Evolutionary conservation across 23 tunicate species (phyloP).

Genomic region (Phallusia fumigata): DNA sequence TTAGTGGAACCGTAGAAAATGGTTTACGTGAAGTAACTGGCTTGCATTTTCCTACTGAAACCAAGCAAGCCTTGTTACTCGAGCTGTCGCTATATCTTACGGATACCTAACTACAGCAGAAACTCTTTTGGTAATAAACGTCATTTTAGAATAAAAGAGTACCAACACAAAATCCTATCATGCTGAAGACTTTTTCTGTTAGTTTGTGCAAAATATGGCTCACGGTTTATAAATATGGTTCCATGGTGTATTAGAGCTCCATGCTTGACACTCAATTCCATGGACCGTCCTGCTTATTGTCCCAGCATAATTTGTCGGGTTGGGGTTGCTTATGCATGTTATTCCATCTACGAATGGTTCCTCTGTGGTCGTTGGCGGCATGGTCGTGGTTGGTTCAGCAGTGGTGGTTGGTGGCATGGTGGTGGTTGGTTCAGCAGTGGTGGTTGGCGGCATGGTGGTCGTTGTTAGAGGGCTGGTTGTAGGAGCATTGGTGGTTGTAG

Average conservation of each 20-base stretch:
- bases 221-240: slow-evolving; percentile 21
- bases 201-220: not conserved
- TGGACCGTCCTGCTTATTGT: slow-evolving; percentile 24
- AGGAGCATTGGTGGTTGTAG: no score
- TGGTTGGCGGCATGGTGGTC: slow-evolving; percentile 12
- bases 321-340: not conserved
- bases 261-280: slow-evolving; percentile 45
- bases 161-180: no score
- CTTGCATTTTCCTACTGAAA: no score
- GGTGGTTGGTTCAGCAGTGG: slow-evolving; percentile 12
- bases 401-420: slow-evolving; percentile 10
- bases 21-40: no score
- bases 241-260: slow-evolving; percentile 40
- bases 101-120: no score
- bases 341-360: not conserved
- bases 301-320: slow-evolving; percentile 34
- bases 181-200: no score
- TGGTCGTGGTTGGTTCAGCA: not conserved
- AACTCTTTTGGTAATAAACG: no score
- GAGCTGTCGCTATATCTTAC: no score
- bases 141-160: no score
- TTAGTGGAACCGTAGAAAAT: no score
- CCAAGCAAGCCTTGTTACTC: no score
- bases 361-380: not conserved
- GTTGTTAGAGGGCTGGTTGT: no score